phyloP scores from a whole-genome alignment of 2,888 invertebrate species.

The Herminia tarsipennalis region DNA sequence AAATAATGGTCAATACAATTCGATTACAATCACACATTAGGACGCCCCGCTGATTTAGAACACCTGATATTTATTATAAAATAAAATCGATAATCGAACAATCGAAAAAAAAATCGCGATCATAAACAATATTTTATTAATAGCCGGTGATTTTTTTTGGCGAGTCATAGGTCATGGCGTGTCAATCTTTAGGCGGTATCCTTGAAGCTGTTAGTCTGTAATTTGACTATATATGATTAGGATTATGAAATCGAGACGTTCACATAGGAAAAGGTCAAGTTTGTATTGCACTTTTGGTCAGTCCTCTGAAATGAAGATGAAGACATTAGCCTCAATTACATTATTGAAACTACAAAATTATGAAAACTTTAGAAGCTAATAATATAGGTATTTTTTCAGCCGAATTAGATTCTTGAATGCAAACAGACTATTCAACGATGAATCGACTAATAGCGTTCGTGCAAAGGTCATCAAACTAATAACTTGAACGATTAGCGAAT shows the following conservation, averaged over 20 bases:
- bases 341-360: too few relatives aligned
- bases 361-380: too few relatives aligned
- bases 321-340: slow-evolving; percentile 28
- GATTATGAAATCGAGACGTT: slow-evolving; percentile 37
- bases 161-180: slow-evolving; percentile 40
- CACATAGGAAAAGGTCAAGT: slow-evolving; percentile 34
- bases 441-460: too few relatives aligned
- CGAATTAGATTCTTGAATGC: too few relatives aligned
- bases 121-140: slow-evolving; percentile 42
- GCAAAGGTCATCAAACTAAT: too few relatives aligned
- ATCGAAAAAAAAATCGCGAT: slow-evolving; percentile 40
- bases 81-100: slow-evolving; percentile 36
- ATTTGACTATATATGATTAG: slow-evolving; percentile 32
- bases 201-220: slow-evolving; percentile 31
- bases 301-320: slow-evolving; percentile 22
- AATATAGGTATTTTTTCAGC: too few relatives aligned
- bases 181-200: slow-evolving; percentile 37
- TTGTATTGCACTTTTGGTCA: slow-evolving; percentile 7
- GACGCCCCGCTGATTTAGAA: slow-evolving; percentile 46
- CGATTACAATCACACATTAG: slow-evolving; percentile 54
- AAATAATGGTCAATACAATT: slow-evolving; percentile 50
- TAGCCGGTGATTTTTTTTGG: slow-evolving; percentile 33
- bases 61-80: slow-evolving; percentile 44
- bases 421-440: too few relatives aligned
- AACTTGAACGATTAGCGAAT: too few relatives aligned